Evolutionary conservation across 2,888 invertebrate species (phyloP).

Genomic region (Eupithecia abbreviata): DNA sequence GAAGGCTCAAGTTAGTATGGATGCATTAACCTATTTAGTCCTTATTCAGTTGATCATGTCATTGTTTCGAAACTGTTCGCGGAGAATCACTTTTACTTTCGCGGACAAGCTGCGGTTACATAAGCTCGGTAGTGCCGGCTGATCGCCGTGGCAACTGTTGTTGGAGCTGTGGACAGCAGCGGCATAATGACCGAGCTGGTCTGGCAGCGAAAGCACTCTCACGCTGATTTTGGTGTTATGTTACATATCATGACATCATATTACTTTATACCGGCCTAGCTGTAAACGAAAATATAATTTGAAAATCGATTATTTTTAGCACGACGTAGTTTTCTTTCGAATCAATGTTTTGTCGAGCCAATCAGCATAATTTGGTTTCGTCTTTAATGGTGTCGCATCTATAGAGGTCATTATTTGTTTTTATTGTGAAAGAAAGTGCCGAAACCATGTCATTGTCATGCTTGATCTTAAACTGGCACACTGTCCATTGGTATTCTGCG

Average conservation of each 20-base stretch:
- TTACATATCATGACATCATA: constrained; percentile 44
- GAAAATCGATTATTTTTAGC: background rate
- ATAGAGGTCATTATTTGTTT: constrained; percentile 68
- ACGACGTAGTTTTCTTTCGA: background rate
- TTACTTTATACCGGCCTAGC: constrained; percentile 25
- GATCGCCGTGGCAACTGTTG: constrained; percentile 24
- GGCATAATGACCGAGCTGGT: constrained; percentile 51
- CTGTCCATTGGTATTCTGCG: constrained; percentile 62
- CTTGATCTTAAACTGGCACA: constrained; percentile 64
- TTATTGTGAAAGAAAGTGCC: constrained; percentile 70
- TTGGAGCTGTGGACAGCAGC: constrained; percentile 55
- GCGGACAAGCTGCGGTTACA: constrained; percentile 71
- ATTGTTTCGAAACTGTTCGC: constrained; percentile 76
- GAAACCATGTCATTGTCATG: constrained; percentile 76
- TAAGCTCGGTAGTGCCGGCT: constrained; percentile 73
- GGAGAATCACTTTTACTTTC: constrained; percentile 82
- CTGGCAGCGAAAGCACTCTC: constrained; percentile 74
- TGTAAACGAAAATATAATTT: constrained; percentile 26
- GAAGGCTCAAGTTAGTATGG: constrained; percentile 25
- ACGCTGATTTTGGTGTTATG: constrained; percentile 48
- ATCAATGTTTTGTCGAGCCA: background rate
- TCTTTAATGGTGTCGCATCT: constrained; percentile 17
- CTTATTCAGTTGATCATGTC: constrained; percentile 67
- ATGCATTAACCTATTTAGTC: constrained; percentile 55
- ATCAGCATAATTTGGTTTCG: background rate